Base-by-base conservation (phyloP, 92 coral and sea anemone species). In the Scolanthus callimorphus region DNA sequence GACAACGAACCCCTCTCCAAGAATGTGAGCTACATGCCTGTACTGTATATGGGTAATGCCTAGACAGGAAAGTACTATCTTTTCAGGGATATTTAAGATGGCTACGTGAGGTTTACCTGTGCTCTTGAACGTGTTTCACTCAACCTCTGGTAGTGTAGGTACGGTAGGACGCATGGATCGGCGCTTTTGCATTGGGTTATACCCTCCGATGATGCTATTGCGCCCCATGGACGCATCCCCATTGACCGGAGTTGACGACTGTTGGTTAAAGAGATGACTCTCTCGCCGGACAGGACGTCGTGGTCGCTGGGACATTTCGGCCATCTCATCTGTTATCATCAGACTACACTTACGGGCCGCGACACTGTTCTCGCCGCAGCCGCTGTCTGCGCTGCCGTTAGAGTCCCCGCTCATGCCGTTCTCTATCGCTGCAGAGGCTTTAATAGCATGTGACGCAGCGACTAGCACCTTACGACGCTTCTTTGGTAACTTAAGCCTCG, bases 131-230 rank as follows among this genome's bases (percentile, higher is more conserved):
- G 29, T 1, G 63, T 39, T n/a, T 69, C 85, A 89, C 52, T 91
- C 97, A 0, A 91, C 89, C 61, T 91, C 97, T 0, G 97, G 86
- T 45, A 91, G 60, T 2, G 95, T 88, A 10, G 97, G 97, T 0
- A 91, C 97, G 0, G 96, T 91, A 0, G 97, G 97, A 27, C 95
- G 66, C 90, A 91, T 83, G 0, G 97, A 91, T 1, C 86, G 64
- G 34, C 97, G 59, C 56, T 91, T 88, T 41, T 91, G 89, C 88
- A 83, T 88, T 11, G 96, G 90, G 52, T 88, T n/a, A n/a, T n/a
- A 88, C 8, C 50, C 66, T 71, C 75, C 74, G 1, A 65, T 56
- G 11, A 68, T 69, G 51, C 67, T 55, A 38, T 49, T 61, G 17
- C 76, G 31, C 0, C 68, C 55, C 46, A 43, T 25, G 20, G 59